Percentiles rank a stretch among this genome's conserved stretches.
These are phyloP conservation scores for Catagonus wagneri DNA, from an alignment of 2,113 vertebrate species.

Conservation along the genomic window DNA sequence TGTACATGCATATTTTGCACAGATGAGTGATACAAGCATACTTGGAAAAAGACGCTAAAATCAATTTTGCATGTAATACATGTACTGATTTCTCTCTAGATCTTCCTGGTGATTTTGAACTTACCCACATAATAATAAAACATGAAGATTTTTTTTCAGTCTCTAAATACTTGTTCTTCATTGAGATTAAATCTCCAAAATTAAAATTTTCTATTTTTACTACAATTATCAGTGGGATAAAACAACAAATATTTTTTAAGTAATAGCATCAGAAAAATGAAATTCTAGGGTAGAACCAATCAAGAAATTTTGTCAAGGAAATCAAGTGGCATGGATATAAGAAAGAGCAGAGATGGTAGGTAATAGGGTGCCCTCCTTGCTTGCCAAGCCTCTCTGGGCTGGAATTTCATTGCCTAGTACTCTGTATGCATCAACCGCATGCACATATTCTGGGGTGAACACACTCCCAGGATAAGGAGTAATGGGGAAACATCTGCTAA, in stretches of 20 bases:
- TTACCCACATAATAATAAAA: slow-evolving; percentile 74
- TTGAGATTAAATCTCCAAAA: slow-evolving; percentile 24
- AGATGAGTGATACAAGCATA: slow-evolving; percentile 26
- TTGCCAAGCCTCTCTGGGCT: neutral
- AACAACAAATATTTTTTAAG: neutral
- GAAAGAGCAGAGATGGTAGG: neutral
- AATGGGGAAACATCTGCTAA: neutral
- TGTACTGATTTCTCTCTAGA: slow-evolving; percentile 75
- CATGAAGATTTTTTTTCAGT: slow-evolving; percentile 71
- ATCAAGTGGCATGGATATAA: neutral
- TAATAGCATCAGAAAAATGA: neutral
- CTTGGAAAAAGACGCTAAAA: slow-evolving; percentile 73
- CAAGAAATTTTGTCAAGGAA: neutral
- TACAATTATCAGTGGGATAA: neutral
- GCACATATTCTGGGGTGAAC: neutral
- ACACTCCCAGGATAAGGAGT: neutral
- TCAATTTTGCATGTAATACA: slow-evolving; percentile 75
- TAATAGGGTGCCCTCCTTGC: neutral
- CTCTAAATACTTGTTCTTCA: slow-evolving; percentile 74
- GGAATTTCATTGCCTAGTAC: neutral
- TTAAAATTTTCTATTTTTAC: neutral
- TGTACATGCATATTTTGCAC: neutral
- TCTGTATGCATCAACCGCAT: neutral
- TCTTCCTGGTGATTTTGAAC: slow-evolving; percentile 75
- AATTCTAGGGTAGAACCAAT: neutral